These are phyloP conservation scores for Pristionchus exspectatus DNA, from an alignment of 2,888 invertebrate genomes.

Conservation along the genomic window DNA sequence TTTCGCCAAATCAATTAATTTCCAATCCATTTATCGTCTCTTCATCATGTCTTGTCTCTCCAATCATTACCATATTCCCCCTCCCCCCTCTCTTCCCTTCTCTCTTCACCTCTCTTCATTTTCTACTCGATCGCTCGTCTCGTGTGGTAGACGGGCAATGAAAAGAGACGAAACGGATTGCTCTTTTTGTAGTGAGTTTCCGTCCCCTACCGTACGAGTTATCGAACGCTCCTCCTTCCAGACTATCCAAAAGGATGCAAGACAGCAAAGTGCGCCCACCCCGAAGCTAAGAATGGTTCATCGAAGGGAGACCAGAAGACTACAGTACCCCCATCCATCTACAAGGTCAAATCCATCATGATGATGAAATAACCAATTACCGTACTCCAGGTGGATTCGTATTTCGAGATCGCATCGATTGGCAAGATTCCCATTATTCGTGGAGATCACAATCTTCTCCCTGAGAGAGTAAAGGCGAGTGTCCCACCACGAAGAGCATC, in stretches of 20 bases:
- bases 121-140: slow-evolving; percentile 8
- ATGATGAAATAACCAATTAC: background rate
- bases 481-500: background rate
- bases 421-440: slow-evolving; percentile 33
- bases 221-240: background rate
- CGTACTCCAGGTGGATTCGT: slow-evolving; percentile 45
- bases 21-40: background rate
- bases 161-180: slow-evolving; percentile 34
- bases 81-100: background rate
- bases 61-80: background rate
- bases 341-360: background rate
- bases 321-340: background rate
- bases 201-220: background rate
- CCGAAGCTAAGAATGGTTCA: background rate
- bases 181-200: slow-evolving; percentile 10
- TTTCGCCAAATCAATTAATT: background rate
- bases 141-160: background rate
- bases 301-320: background rate
- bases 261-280: background rate
- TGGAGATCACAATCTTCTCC: slow-evolving; percentile 38
- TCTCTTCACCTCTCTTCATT: background rate
- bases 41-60: background rate
- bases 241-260: background rate
- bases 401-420: slow-evolving; percentile 34
- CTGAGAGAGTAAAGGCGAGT: slow-evolving; percentile 47